Evolutionary conservation across 1,140 invertebrate species (phyloP).

Genomic region (Pogonomyrmex barbatus): DNA sequence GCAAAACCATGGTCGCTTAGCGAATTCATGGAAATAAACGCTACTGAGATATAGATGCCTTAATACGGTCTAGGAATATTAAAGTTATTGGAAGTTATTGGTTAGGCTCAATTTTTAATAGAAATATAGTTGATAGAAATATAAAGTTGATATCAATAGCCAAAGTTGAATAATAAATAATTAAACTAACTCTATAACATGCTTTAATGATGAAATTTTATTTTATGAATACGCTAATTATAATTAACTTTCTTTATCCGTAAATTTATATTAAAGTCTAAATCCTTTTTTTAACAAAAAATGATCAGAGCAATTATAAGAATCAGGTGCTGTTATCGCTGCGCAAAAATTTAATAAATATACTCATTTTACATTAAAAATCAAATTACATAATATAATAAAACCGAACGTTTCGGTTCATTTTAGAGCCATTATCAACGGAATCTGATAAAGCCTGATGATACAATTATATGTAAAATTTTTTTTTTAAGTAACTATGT

Average conservation of each 20-base stretch:
- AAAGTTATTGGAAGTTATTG: not conserved
- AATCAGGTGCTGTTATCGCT: too few relatives aligned
- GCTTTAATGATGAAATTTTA: not conserved
- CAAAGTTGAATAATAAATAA: not conserved
- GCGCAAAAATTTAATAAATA: too few relatives aligned
- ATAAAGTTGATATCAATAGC: not conserved
- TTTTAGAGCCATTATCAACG: too few relatives aligned
- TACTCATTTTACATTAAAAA: too few relatives aligned
- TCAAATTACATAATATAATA: too few relatives aligned
- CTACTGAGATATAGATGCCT: not conserved
- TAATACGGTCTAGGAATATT: conserved; percentile 2
- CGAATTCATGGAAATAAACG: conserved; percentile 61
- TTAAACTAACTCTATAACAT: not conserved
- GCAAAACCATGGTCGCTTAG: conserved; percentile 43
- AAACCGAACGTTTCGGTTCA: too few relatives aligned
- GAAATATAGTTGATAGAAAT: not conserved
- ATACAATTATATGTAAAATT: too few relatives aligned
- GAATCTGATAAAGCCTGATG: too few relatives aligned
- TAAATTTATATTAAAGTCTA: not conserved
- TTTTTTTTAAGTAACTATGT: not conserved
- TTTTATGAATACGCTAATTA: not conserved
- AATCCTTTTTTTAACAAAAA: not conserved
- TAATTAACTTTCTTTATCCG: not conserved
- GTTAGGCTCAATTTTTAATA: not conserved
- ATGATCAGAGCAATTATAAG: too few relatives aligned